Conservation (phyloP, 2,797 vertebrate genomes). For the Philypnodon macrostomus region DNA sequence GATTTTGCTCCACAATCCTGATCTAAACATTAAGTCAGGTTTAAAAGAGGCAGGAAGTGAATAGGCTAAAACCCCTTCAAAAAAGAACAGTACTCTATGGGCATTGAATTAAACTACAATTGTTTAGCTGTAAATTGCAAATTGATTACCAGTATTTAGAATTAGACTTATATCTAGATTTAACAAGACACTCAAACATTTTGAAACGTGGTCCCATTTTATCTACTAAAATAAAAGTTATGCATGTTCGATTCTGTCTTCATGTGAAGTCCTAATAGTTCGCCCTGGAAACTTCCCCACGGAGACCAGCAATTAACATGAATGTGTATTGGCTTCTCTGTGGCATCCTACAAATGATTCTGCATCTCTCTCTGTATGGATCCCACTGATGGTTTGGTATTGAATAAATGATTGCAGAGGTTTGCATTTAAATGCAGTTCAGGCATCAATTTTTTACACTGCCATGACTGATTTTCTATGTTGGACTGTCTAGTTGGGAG, state of each 20-base stretch:
- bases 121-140: too few relatives aligned
- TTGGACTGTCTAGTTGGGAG: constrained; percentile 56
- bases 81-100: too few relatives aligned
- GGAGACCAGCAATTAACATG: constrained; percentile 36
- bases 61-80: too few relatives aligned
- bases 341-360: constrained; percentile 27
- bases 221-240: too few relatives aligned
- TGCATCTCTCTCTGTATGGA: constrained; percentile 14
- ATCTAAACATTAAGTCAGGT: too few relatives aligned
- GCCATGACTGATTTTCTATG: constrained; percentile 62
- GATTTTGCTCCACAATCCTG: too few relatives aligned
- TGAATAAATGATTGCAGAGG: constrained; percentile 45
- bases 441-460: constrained; percentile 69
- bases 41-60: too few relatives aligned
- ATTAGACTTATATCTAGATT: too few relatives aligned
- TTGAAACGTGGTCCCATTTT: too few relatives aligned
- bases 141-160: too few relatives aligned
- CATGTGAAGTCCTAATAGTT: constrained; percentile 6
- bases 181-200: too few relatives aligned
- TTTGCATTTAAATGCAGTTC: constrained; percentile 66
- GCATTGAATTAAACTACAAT: too few relatives aligned
- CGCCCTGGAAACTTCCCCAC: constrained; percentile 2
- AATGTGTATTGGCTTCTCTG: constrained; percentile 29
- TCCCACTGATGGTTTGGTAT: constrained; percentile 43
- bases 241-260: neutral